Evolutionary conservation across 1,140 invertebrate genomes (phyloP).

Genomic region (Cepaea nemoralis): DNA sequence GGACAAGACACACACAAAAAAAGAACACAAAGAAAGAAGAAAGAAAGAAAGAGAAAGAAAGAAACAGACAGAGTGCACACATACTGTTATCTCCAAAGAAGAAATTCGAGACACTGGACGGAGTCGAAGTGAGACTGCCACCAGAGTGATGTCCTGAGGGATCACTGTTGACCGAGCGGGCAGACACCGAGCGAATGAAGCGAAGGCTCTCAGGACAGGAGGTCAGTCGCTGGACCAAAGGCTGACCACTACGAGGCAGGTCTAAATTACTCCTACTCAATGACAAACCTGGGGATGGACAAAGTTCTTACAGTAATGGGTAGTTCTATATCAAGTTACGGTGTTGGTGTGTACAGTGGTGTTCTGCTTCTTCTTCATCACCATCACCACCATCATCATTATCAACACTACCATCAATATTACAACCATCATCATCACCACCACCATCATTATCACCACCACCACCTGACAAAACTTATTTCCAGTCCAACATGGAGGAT

Average conservation of each 20-base stretch:
- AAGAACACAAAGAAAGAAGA: too few species aligned
- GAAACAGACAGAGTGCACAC: conserved; percentile 16
- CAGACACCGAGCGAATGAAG: conserved; percentile 44
- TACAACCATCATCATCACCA: too few species aligned
- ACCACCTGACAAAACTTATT: too few species aligned
- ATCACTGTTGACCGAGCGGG: conserved; percentile 52
- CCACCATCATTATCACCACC: too few species aligned
- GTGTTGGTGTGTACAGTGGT: too few species aligned
- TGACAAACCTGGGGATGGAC: background rate
- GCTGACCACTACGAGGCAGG: conserved; percentile 36
- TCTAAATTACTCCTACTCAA: conserved; percentile 37
- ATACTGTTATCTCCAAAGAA: conserved; percentile 36
- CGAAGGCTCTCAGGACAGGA: conserved; percentile 53
- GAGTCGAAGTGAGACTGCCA: conserved; percentile 29
- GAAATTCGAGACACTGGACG: conserved; percentile 27
- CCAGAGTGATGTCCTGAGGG: conserved; percentile 27
- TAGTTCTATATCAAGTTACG: too few species aligned
- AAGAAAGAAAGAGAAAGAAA: too few species aligned
- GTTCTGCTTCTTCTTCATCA: too few species aligned
- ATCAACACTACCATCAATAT: too few species aligned
- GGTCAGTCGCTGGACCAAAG: conserved; percentile 47
- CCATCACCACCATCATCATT: too few species aligned
- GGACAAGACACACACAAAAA: too few species aligned
- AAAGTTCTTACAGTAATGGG: background rate
- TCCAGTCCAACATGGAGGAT: too few species aligned